Base-by-base conservation (phyloP, 2,888 invertebrate genomes). In the Phymatocera aterrima region DNA sequence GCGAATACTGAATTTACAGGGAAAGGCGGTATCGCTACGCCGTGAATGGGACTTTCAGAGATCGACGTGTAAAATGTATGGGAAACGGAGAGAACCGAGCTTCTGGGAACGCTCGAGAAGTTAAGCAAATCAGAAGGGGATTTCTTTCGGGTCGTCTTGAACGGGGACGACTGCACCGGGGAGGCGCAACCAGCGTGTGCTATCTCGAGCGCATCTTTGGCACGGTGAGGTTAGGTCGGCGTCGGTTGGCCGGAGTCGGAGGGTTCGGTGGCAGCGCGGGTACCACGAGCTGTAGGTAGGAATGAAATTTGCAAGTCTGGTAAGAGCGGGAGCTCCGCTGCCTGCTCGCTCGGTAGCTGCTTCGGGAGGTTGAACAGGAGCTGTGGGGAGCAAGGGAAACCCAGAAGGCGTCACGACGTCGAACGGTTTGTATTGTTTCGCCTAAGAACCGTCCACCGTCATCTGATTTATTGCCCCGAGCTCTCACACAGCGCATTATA, bases 271-370 rank as follows among this genome's bases (percentile, higher is more conserved):
- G 79, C 77, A 65, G 60, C 79, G 31, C n/a, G n/a, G n/a, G 81
- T 79, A 80, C 78, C 78, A 78, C 81, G 79, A 79, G 65, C n/a
- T n/a, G n/a, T n/a, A n/a, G n/a, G n/a, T 77, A 78, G 79, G 79
- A 80, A 70, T 80, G 82, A 86, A 86, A 87, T 87, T 87, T 86
- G 86, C 86, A 87, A 86, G 87, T 87, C 85, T 82, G 82, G 85
- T 84, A 84, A 83, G 86, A 86, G 85, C 83, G 85, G 84, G 83
- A 83, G 68, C 75, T 40, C 24, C 15, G 15, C 12, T 10, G 37
- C n/a, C n/a, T n/a, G n/a, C n/a, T 43, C 40, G 60, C 43, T 24
- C 46, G 51, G 75, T 57, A 57, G 74, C 74, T 54, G 51, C 31
- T 31, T n/a, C 3, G 28, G 28, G n/a, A 70, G 70, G n/a, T 15